Base-by-base conservation (phyloP, 2,113 vertebrate species). In the Ochotona curzoniae region DNA sequence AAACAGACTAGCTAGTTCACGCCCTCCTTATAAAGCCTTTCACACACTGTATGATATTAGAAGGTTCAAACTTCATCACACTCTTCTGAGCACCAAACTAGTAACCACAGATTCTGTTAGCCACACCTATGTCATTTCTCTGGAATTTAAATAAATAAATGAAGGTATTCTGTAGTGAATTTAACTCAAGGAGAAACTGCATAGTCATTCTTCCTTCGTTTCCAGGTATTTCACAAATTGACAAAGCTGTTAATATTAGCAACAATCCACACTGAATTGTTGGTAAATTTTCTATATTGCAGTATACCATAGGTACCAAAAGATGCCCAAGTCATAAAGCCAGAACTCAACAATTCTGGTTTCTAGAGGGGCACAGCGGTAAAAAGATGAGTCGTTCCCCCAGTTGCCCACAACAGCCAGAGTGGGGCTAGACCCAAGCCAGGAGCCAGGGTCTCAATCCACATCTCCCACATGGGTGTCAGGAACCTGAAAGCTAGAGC, bases 171-270 rank as follows among this genome's bases (percentile, higher is more conserved):
- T 78, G 10, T 54, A 60, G 64, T 38, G 87, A 92, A 93, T 87
- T 78, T 95, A 44, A 74, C 60, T 82, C 69, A 82, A 73, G 38
- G 54, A 94, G 71, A 87, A 93, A 85, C 26, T 91, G 23, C 51
- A 89, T 83, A 25, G 67, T 82, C 57, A 14, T 70, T 84, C 73
- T 87, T 83, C 79, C 21, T 85, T 85, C 84, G 47, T 91, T 81
- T 93, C 74, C 61, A 69, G 64, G 64, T 38, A 88, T 93, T 90
- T 90, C 44, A 82, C 44, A 90, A 94, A 64, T 44, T 90, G 54
- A 66, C 69, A 57, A 49, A 88, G 32, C 44, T 49, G 64, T 75
- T 86, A 17, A 63, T 44, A 57, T 94, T 89, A 82, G 44, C 82
- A 93, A 89, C 32, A 93, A 76, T 83, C 60, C 67, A 35, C 7